Evolutionary conservation across 1,140 invertebrate species (phyloP).

Genomic region (Eumaeus atala): DNA sequence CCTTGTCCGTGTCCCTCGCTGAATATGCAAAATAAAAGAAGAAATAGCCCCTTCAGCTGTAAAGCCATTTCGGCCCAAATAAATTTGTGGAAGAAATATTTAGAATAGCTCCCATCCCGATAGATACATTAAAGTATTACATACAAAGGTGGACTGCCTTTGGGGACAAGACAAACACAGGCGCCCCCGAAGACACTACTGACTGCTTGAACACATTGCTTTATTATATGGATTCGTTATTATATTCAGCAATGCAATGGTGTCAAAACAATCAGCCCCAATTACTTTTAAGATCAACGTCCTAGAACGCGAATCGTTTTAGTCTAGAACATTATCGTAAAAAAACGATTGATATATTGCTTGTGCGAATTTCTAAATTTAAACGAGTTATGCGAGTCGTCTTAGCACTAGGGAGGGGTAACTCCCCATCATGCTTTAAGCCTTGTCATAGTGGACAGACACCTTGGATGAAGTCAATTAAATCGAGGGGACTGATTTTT

Average conservation of each 20-base stretch:
- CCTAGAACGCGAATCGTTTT: conserved; percentile 3
- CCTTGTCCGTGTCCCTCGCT: conserved; percentile 41
- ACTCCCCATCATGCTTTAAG: no score
- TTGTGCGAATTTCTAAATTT: background rate
- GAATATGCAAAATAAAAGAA: conserved; percentile 58
- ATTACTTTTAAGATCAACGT: conserved; percentile 41
- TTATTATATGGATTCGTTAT: conserved; percentile 41
- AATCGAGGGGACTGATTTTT: no score
- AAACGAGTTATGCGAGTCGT: no score
- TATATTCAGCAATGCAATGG: conserved; percentile 43
- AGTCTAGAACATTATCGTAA: background rate
- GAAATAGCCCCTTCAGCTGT: conserved; percentile 45
- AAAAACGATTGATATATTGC: background rate
- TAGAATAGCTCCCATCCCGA: conserved; percentile 62
- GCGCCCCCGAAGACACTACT: conserved; percentile 37
- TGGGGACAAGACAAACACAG: conserved; percentile 34
- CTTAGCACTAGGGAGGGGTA: no score
- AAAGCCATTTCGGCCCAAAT: conserved; percentile 58
- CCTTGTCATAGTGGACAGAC: no score
- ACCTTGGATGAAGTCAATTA: no score
- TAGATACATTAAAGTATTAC: conserved; percentile 24
- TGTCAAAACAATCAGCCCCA: conserved; percentile 65
- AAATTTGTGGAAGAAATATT: conserved; percentile 54
- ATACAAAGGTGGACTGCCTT: conserved; percentile 20
- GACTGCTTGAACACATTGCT: conserved; percentile 23